Evolutionary conservation across 2,888 invertebrate genomes (phyloP).

Genomic region (Melolontha melolontha): DNA sequence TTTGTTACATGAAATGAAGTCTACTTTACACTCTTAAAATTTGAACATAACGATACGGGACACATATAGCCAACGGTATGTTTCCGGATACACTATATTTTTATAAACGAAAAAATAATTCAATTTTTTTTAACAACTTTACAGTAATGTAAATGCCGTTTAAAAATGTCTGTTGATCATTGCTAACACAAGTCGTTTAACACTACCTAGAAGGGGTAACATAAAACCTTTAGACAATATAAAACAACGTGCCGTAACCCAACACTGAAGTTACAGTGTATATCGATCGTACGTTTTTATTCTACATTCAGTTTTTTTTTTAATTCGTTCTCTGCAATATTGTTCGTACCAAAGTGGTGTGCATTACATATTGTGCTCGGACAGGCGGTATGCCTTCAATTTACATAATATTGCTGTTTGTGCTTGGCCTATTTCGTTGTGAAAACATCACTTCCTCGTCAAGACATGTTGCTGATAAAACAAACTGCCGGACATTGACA

Average conservation of each 20-base stretch:
- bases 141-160: too few relatives aligned
- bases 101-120: too few relatives aligned
- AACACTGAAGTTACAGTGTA: constrained; percentile 7
- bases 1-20: too few relatives aligned
- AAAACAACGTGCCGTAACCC: constrained; percentile 7
- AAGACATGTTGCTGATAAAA: constrained; percentile 39
- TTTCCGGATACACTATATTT: too few relatives aligned
- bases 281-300: constrained; percentile 20
- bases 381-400: constrained; percentile 10
- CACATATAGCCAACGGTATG: too few relatives aligned
- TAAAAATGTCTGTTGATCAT: neutral
- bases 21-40: too few relatives aligned
- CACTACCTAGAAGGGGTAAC: neutral
- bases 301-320: constrained; percentile 6
- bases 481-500: constrained; percentile 39
- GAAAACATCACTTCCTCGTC: constrained; percentile 16
- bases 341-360: constrained; percentile 5
- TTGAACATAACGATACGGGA: too few relatives aligned
- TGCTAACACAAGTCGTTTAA: neutral
- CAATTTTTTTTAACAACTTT: too few relatives aligned
- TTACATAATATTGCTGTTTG: constrained; percentile 26
- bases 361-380: constrained; percentile 25
- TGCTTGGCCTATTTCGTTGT: constrained; percentile 32
- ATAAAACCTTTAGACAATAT: neutral
- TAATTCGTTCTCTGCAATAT: neutral